A percentile compares a stretch with the other conserved stretches of the same genome.
Conservation (phyloP, 2,888 invertebrate species). For the Trisateles emortualis region DNA sequence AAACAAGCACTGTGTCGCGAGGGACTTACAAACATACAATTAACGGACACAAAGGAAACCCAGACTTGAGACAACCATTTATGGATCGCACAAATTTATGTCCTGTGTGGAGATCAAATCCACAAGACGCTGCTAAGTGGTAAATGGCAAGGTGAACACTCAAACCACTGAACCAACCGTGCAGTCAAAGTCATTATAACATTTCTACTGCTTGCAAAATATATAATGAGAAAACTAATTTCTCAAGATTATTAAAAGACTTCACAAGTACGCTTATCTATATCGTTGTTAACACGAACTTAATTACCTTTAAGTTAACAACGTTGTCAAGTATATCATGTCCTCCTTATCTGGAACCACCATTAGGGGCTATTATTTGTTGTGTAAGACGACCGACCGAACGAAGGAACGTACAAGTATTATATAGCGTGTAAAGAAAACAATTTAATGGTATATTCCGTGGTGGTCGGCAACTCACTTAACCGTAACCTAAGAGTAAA, state of each 20-base stretch:
- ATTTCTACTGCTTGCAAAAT: background rate
- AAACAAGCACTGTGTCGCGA: too few relatives aligned
- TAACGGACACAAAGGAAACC: too few relatives aligned
- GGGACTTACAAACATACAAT: too few relatives aligned
- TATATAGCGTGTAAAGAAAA: conserved; percentile 71
- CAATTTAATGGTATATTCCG: conserved; percentile 80
- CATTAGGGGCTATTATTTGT: conserved; percentile 54
- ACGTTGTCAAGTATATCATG: conserved; percentile 29
- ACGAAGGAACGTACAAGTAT: conserved; percentile 10
- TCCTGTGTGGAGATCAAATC: too few relatives aligned
- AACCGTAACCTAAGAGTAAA: conserved; percentile 76
- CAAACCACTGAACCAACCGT: too few relatives aligned
- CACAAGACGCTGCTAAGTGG: too few relatives aligned
- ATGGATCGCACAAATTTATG: too few relatives aligned
- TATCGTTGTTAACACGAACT: conserved; percentile 38
- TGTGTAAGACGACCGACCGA: conserved; percentile 45
- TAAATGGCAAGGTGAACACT: too few relatives aligned
- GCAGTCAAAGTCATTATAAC: too few relatives aligned
- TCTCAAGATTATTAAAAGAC: conserved; percentile 12
- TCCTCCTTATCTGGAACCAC: conserved; percentile 35
- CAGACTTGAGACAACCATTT: too few relatives aligned
- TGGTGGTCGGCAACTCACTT: conserved; percentile 82
- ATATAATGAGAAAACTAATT: background rate
- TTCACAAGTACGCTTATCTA: conserved; percentile 31
- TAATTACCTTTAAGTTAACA: conserved; percentile 44